These are phyloP conservation scores for Taxidea taxus DNA, from an alignment of 2,113 vertebrate genomes.

Conservation along the genomic window DNA sequence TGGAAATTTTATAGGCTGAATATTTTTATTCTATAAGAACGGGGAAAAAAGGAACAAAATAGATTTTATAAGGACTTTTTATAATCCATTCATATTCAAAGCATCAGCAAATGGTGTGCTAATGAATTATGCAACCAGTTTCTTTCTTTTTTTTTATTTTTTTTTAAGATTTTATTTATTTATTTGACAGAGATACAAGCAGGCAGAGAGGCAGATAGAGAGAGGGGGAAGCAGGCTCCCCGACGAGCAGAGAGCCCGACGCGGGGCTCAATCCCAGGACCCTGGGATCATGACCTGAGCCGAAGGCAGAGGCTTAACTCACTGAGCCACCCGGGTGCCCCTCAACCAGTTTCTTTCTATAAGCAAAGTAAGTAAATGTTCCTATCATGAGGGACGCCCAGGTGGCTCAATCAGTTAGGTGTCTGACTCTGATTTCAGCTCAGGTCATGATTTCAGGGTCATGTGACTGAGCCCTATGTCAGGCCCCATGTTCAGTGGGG, in stretches of 20 bases:
- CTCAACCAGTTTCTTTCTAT: neutral
- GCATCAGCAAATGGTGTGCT: neutral
- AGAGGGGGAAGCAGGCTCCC: no score
- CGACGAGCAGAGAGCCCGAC: no score
- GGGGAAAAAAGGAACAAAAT: neutral
- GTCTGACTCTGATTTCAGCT: neutral
- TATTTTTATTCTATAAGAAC: conserved; percentile 57
- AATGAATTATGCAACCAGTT: neutral
- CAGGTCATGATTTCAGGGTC: neutral
- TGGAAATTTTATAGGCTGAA: conserved; percentile 43
- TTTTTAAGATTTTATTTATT: no score
- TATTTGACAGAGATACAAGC: no score
- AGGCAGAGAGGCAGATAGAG: no score
- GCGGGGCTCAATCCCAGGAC: no score
- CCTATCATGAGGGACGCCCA: neutral
- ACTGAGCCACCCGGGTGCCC: no score
- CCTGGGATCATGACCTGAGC: no score
- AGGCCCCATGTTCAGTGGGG: neutral
- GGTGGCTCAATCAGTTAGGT: neutral
- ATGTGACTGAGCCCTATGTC: neutral
- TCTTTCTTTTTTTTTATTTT: no score
- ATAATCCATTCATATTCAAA: conserved; percentile 21
- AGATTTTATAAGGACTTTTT: conserved; percentile 4
- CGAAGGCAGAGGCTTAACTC: no score
- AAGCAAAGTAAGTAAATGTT: conserved; percentile 13